Conservation (phyloP, 2,113 vertebrate genomes). For the Pardalotus punctatus region DNA sequence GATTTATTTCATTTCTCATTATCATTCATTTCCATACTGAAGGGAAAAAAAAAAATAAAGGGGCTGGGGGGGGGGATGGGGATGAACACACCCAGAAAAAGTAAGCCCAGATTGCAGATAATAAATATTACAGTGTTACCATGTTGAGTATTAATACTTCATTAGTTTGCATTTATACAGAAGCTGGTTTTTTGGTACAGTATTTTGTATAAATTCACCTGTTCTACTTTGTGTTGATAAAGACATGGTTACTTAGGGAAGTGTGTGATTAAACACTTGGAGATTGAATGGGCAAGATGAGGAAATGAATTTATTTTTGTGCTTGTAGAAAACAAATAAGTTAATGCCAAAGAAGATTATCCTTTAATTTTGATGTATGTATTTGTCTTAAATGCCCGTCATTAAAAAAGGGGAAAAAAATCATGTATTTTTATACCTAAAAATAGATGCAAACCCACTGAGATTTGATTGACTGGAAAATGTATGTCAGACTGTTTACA, state of each 20-base stretch:
- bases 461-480: not conserved
- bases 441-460: not conserved
- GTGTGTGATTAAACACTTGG: not conserved
- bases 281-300: not conserved
- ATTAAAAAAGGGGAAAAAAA: too few relatives aligned
- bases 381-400: not conserved
- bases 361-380: not conserved
- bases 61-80: rapidly evolving
- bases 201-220: constrained; percentile 66
- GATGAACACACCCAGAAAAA: not conserved
- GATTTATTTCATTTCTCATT: not conserved
- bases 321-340: not conserved
- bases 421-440: not conserved
- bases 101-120: not conserved
- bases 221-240: constrained; percentile 52
- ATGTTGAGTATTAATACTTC: not conserved
- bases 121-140: not conserved
- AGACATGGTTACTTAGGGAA: constrained; percentile 28
- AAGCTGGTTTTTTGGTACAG: not conserved
- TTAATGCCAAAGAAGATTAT: not conserved
- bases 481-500: not conserved
- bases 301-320: not conserved
- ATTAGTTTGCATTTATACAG: not conserved
- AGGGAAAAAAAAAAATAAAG: not conserved
- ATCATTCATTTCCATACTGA: not conserved